Conservation (phyloP, 1,140 invertebrate species). For the Dendroctonus valens region DNA sequence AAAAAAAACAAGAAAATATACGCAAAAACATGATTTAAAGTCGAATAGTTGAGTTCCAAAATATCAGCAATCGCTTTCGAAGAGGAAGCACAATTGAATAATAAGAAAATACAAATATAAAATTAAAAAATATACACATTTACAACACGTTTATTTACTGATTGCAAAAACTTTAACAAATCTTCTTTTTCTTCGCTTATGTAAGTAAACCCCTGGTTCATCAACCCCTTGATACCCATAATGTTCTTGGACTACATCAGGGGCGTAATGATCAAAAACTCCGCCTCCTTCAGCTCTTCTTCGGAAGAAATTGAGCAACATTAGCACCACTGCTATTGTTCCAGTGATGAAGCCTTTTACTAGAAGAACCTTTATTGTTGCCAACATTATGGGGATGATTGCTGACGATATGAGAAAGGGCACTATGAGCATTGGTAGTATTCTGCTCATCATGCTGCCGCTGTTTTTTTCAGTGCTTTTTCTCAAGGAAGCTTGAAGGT, state of each 20-base stretch:
- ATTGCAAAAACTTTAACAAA: too few species aligned
- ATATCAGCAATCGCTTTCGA: too few species aligned
- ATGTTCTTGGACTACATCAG: constrained; percentile 43
- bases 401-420: constrained; percentile 66
- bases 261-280: constrained; percentile 23
- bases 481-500: too few species aligned
- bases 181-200: constrained; percentile 41
- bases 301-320: constrained; percentile 61
- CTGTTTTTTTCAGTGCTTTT: too few species aligned
- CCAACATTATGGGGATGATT: constrained; percentile 61
- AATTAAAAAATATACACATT: too few species aligned
- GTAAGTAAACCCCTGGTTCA: constrained; percentile 56
- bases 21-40: too few species aligned
- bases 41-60: too few species aligned
- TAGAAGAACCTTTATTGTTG: constrained; percentile 62
- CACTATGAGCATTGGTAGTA: constrained; percentile 62
- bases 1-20: too few species aligned
- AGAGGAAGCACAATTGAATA: too few species aligned
- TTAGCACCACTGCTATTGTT: constrained; percentile 61
- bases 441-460: constrained; percentile 57
- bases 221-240: constrained; percentile 58
- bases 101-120: too few species aligned
- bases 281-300: constrained; percentile 48
- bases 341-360: constrained; percentile 63
- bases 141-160: too few species aligned